Evolutionary conservation across 2,888 invertebrate species (phyloP).

Genomic region (Drosophila pseudotalamancana): DNA sequence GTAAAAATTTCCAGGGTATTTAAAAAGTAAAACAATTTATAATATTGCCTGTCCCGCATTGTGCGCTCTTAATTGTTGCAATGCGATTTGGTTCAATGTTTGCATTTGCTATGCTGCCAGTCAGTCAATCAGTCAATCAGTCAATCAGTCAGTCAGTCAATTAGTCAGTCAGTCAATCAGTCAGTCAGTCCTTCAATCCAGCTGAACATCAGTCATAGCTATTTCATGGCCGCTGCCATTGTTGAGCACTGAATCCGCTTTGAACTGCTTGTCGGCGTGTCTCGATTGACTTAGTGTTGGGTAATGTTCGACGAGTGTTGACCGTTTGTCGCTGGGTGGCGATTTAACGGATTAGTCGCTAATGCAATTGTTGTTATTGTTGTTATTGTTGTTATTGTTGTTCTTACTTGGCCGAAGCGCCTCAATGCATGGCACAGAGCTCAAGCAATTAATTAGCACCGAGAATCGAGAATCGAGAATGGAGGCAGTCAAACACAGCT

Average conservation of each 20-base stretch:
- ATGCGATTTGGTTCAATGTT: conserved; percentile 50
- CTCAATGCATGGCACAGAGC: conserved; percentile 10
- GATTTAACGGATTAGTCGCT: conserved; percentile 38
- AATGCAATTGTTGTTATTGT: conserved; percentile 40
- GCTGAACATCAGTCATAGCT: conserved; percentile 22
- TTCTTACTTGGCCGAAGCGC: neutral
- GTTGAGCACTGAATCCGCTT: conserved; percentile 19
- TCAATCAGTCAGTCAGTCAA: neutral
- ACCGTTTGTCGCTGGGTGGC: neutral
- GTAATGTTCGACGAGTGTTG: neutral
- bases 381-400: conserved; percentile 35
- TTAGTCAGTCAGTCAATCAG: neutral
- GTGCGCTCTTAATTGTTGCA: conserved; percentile 38
- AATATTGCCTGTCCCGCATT: neutral
- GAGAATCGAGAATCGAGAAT: neutral
- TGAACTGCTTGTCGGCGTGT: conserved; percentile 32
- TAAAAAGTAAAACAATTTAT: too few relatives aligned
- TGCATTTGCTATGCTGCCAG: neutral
- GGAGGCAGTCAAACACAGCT: conserved; percentile 12
- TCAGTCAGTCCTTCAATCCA: conserved; percentile 27
- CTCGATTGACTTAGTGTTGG: conserved; percentile 32
- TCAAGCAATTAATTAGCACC: conserved; percentile 34
- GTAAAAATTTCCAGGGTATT: too few relatives aligned
- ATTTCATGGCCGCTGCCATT: conserved; percentile 40
- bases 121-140: neutral